Conservation (phyloP, 2,797 vertebrate genomes). For the Hozukius guyotensis region DNA sequence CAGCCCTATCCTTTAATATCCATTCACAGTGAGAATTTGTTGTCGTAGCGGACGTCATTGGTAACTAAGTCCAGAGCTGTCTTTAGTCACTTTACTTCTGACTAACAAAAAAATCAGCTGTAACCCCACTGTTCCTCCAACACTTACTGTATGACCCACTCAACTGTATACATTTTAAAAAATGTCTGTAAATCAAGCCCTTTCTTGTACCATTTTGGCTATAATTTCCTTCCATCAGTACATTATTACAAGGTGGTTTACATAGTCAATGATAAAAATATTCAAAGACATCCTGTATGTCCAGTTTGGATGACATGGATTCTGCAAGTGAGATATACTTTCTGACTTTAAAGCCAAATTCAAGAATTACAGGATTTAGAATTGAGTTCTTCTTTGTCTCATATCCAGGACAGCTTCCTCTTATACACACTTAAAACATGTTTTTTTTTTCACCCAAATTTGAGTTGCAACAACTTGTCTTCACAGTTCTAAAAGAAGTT, state of each 20-base stretch:
- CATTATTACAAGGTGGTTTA: background rate
- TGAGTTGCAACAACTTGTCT: slow-evolving; percentile 46
- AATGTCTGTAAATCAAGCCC: background rate
- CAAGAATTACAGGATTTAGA: background rate
- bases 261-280: background rate
- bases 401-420: background rate
- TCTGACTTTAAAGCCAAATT: background rate
- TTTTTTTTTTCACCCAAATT: slow-evolving; percentile 22
- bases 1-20: no score
- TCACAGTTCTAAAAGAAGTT: slow-evolving; percentile 44
- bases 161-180: background rate
- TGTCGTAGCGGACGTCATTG: background rate
- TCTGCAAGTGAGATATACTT: background rate
- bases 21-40: no score
- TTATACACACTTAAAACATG: background rate
- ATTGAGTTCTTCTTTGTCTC: background rate
- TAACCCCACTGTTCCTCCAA: background rate
- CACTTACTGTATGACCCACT: background rate
- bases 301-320: background rate
- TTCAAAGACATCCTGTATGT: background rate
- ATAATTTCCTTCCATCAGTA: background rate
- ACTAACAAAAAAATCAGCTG: background rate
- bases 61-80: background rate
- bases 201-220: background rate
- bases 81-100: background rate